Percentiles rank a stretch among this genome's conserved stretches.
Conservation (phyloP, 2,888 invertebrate genomes). For the Erebia ligea region DNA sequence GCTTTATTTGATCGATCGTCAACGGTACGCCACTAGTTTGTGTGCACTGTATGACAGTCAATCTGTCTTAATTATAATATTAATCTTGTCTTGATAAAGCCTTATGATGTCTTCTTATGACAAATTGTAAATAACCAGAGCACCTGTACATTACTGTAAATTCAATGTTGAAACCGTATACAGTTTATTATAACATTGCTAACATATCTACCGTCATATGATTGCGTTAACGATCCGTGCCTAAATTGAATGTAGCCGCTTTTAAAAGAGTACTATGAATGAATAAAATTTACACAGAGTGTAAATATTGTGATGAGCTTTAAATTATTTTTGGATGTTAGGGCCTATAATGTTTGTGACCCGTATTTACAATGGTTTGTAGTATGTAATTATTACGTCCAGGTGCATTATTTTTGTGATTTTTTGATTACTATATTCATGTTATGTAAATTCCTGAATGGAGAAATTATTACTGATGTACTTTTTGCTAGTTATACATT, state of each 20-base stretch:
- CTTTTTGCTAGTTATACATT: constrained; percentile 30
- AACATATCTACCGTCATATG: constrained; percentile 37
- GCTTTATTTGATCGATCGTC: background rate
- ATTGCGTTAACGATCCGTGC: constrained; percentile 38
- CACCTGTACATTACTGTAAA: constrained; percentile 55
- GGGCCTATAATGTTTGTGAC: constrained; percentile 52
- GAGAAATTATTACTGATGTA: constrained; percentile 26
- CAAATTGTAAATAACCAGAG: constrained; percentile 47
- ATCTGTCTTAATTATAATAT: background rate
- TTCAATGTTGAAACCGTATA: constrained; percentile 40
- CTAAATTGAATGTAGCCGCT: constrained; percentile 14
- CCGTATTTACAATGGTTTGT: constrained; percentile 56
- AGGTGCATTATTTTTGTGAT: constrained; percentile 77
- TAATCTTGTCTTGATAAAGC: background rate
- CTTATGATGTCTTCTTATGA: constrained; percentile 1
- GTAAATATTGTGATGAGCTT: constrained; percentile 75
- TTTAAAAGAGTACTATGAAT: constrained; percentile 25
- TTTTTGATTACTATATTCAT: constrained; percentile 55
- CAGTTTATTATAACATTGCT: constrained; percentile 37
- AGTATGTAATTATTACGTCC: constrained; percentile 48
- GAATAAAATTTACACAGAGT: constrained; percentile 57
- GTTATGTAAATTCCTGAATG: constrained; percentile 45
- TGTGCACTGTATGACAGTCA: background rate
- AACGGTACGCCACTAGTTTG: background rate
- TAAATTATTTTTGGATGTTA: constrained; percentile 77